Conservation (phyloP, 2,888 invertebrate genomes). For the Eilema sororculum region DNA sequence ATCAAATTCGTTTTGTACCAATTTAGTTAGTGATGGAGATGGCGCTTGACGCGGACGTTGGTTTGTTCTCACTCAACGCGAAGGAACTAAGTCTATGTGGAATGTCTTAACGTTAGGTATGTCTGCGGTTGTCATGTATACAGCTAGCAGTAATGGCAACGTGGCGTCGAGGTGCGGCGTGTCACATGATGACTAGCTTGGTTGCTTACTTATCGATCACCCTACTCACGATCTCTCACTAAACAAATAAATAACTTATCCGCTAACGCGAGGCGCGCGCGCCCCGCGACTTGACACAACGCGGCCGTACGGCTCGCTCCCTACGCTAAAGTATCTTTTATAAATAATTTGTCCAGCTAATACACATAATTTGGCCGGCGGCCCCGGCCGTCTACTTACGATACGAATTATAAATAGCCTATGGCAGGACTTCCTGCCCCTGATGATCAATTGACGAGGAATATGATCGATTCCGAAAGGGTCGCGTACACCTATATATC, state of each 20-base stretch:
- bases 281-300: conserved; percentile 74
- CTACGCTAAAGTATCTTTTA: conserved; percentile 64
- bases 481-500: conserved; percentile 66
- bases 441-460: conserved; percentile 66
- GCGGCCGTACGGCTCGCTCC: conserved; percentile 59
- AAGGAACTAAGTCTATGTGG: conserved; percentile 64
- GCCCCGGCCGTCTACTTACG: conserved; percentile 66
- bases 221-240: conserved; percentile 78
- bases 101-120: conserved; percentile 45
- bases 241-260: conserved; percentile 84
- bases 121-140: conserved; percentile 66
- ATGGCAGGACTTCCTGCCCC: conserved; percentile 36
- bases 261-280: conserved; percentile 70
- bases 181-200: conserved; percentile 83
- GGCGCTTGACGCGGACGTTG: conserved; percentile 33
- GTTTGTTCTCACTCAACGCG: conserved; percentile 51
- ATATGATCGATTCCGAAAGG: conserved; percentile 58
- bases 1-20: conserved; percentile 83
- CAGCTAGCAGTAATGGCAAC: conserved; percentile 80
- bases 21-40: conserved; percentile 61
- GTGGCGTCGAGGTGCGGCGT: conserved; percentile 65
- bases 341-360: conserved; percentile 85
- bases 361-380: conserved; percentile 70
- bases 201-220: conserved; percentile 80
- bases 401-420: conserved; percentile 58